A percentile compares a stretch with the other conserved stretches of the same genome.
These are phyloP conservation scores for Macrotis lagotis DNA, from an alignment of 2,113 vertebrate genomes.

Conservation along the genomic window DNA sequence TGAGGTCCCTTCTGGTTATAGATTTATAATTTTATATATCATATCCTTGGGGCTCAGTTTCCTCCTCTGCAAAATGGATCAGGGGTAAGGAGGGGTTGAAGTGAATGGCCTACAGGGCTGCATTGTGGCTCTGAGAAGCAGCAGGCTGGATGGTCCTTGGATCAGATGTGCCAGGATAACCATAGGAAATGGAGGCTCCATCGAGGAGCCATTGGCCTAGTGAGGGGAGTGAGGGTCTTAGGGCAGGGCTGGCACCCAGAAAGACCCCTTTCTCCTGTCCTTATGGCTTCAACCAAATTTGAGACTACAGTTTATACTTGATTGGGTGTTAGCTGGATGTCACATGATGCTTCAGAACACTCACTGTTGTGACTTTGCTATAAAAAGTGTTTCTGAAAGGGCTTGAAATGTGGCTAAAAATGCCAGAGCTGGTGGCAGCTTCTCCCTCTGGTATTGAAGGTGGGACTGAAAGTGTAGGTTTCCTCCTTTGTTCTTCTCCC, in stretches of 20 bases:
- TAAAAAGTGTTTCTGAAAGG: slow-evolving; percentile 84
- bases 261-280: no score
- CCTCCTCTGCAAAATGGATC: background rate
- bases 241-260: slow-evolving; percentile 71
- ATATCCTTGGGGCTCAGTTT: background rate
- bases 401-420: slow-evolving; percentile 92
- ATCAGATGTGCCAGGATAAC: slow-evolving; percentile 80
- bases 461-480: slow-evolving; percentile 87
- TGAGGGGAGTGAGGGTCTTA: slow-evolving; percentile 53
- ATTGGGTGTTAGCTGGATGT: no score
- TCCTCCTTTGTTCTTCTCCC: slow-evolving; percentile 80
- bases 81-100: background rate
- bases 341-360: slow-evolving; percentile 55
- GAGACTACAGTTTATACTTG: no score
- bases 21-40: no score
- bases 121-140: slow-evolving; percentile 85
- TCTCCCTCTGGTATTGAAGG: slow-evolving; percentile 91
- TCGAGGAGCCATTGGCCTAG: slow-evolving; percentile 79
- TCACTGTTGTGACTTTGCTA: slow-evolving; percentile 85
- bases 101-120: slow-evolving; percentile 83
- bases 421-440: slow-evolving; percentile 87
- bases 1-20: no score
- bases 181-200: slow-evolving; percentile 78
- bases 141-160: slow-evolving; percentile 83
- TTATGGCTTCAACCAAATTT: no score